Base-by-base conservation (phyloP, 1,140 invertebrate genomes). In the Fopius arisanus region DNA sequence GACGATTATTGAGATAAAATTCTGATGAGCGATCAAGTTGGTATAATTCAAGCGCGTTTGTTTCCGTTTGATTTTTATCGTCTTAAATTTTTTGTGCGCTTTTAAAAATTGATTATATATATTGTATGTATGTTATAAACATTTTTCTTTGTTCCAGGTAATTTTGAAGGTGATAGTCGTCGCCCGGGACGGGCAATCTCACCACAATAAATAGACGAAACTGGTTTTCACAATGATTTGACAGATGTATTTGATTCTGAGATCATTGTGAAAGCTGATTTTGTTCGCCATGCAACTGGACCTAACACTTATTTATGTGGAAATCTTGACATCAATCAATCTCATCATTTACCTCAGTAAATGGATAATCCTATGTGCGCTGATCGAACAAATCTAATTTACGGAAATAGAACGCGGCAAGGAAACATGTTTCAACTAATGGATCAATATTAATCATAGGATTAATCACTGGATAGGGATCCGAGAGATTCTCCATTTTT, bases 251-350 rank as follows among this genome's bases (percentile, higher is more conserved):
- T 89, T 87, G 86, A 91, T 92, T 94, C 93, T 95, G 94, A 95
- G 94, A 95, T 95, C 94, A 95, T 95, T 95, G 93, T 95, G 94
- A 95, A 95, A 95, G 93, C 94, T 95, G 92, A 94, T 95, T 95
- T 94, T 93, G 94, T 94, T 92, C 88, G 83, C 51, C 79, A 79
- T 63, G 81, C 86, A 69, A 77, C 85, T 66, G 43, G 78, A 74
- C 31, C 75, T 74, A 40, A 65, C 40, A 68, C 48, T 70, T 63
- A 29, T 31, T 26, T 41, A 63, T 67, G 51, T 59, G 16, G 6
- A 67, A 21, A 19, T 21, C 1, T 67, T 26, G 19, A 1, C 66
- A 21, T 40, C 21, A 67, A 41, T 67, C 16, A n/a, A n/a, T 23
- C 19, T 26, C 31, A 12, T 23, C 9, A 2, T 41, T 69, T 29